phyloP scores from a whole-genome alignment of 2,113 vertebrate genomes.

The Alethe diademata region DNA sequence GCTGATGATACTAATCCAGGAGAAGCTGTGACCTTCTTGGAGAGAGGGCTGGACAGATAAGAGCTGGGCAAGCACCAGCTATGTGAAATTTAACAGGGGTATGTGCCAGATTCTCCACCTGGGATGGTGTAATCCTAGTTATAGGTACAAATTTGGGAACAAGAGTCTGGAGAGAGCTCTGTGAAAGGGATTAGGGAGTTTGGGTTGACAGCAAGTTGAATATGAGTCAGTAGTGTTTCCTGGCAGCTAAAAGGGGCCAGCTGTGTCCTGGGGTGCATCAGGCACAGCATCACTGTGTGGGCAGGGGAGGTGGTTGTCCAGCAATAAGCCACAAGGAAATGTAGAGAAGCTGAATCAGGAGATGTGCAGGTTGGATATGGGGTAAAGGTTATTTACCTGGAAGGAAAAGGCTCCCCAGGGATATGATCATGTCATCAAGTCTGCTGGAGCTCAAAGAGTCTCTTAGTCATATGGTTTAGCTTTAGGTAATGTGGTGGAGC shows the following conservation, averaged over 20 bases:
- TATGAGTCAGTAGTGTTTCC: neutral
- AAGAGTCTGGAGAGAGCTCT: neutral
- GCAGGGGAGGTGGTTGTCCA: neutral
- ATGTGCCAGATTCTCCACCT: neutral
- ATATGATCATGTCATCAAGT: neutral
- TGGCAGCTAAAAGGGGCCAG: neutral
- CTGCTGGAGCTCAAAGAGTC: neutral
- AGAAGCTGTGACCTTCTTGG: neutral
- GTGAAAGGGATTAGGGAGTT: neutral
- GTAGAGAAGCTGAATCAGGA: neutral
- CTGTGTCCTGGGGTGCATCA: neutral
- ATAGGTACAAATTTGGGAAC: neutral
- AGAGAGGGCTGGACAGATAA: neutral
- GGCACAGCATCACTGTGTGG: neutral
- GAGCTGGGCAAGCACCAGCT: neutral
- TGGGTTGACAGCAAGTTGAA: neutral
- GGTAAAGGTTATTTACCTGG: neutral
- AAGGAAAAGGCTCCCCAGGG: neutral
- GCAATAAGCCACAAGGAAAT: neutral
- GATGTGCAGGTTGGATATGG: neutral
- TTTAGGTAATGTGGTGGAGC: neutral
- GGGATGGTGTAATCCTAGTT: neutral
- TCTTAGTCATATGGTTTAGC: neutral
- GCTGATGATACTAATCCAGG: neutral
- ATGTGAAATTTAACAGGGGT: neutral